Base-by-base conservation (phyloP, 2,797 vertebrate species). In the Microcaecilia unicolor region DNA sequence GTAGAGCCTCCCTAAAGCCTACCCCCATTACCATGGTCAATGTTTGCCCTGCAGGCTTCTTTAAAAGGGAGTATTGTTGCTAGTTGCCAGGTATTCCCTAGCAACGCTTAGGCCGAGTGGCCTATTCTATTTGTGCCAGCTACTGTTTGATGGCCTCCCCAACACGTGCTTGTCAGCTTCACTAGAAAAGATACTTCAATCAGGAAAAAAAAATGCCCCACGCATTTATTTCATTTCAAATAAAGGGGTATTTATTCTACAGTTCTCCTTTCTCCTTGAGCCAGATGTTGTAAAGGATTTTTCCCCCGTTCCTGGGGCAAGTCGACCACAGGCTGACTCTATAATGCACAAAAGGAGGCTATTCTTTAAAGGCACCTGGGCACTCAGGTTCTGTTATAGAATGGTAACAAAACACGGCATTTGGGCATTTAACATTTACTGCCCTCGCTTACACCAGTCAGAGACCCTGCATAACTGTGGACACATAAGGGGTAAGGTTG, bases 11-110 rank as follows among this genome's bases (percentile, higher is more conserved):
- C 76, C 78, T 60, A 74, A 83, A 81, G 72, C 82, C 74, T 73
- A 76, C 75, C n/a, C 76, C 81, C 76, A 81, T 83, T 85, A 80
- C 75, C 83, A 84, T 77, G 79, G 78, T 81, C 80, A 75, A 74
- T 85, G 77, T 87, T 84, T 83, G 79, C 83, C 73, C 80, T 78
- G 73, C 37, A 35, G 37, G 73, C 67, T 65, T 72, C 70, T 79
- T 71, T 83, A 79, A 85, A 83, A n/a, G 83, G 74, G 56, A 44
- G 78, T 70, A 78, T 83, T 87, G 79, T 85, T 80, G 67, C 65
- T 25, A 56, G 81, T 86, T 86, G 81, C 81, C 81, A 84, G 79
- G 78, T 84, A 83, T 72, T 80, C 73, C 81, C 61, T 84, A 84
- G 85, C 80, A 85, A 86, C 80, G 70, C 68, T 78, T 75, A 80